Conservation (phyloP, 1,140 invertebrate species). For the Akabosia matsudoensis region DNA sequence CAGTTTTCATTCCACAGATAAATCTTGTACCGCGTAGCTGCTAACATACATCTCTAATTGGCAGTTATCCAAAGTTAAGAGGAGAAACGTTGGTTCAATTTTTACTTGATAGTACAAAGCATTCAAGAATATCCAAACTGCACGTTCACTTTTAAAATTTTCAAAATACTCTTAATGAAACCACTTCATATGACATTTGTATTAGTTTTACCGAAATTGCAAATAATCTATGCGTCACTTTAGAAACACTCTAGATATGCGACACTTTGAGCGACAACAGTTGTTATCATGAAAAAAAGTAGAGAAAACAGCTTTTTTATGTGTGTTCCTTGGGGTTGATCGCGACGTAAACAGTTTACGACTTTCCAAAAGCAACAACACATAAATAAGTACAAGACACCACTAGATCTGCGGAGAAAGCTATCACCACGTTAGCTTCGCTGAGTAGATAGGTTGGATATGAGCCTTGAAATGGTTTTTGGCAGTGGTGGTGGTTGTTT, state of each 20-base stretch:
- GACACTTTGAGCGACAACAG: neutral
- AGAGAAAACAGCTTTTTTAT: neutral
- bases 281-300: neutral
- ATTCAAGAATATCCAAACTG: too few relatives aligned
- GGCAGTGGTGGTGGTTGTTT: neutral
- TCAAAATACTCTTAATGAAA: too few relatives aligned
- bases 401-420: too few relatives aligned
- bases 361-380: neutral
- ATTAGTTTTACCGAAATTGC: too few relatives aligned
- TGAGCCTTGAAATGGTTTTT: neutral
- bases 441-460: neutral
- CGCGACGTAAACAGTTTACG: conserved; percentile 1
- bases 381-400: neutral
- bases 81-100: neutral
- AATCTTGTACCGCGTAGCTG: neutral
- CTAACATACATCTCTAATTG: neutral
- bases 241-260: too few relatives aligned
- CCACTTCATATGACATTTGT: too few relatives aligned
- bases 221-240: too few relatives aligned
- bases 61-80: neutral
- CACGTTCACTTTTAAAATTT: neutral
- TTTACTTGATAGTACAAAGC: too few relatives aligned
- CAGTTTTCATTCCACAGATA: too few relatives aligned
- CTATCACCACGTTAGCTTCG: neutral
- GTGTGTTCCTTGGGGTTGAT: conserved; percentile 4